Evolutionary conservation across 2,113 vertebrate genomes (phyloP).

Genomic region (Cathartes aura): DNA sequence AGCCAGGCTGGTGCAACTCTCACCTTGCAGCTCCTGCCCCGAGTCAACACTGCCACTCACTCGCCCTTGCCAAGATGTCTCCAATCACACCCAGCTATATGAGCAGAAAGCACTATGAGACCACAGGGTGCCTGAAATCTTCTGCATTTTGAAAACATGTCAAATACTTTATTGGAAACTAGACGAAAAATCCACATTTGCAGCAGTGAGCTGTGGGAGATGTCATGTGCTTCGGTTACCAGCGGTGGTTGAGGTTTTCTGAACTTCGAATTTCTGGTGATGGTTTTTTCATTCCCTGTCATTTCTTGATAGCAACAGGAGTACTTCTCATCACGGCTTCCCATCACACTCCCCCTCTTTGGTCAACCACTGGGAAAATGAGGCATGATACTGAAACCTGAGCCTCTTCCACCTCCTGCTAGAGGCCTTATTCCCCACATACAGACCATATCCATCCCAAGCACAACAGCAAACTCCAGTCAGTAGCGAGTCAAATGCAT

Average conservation of each 20-base stretch:
- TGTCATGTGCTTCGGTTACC: rapidly evolving
- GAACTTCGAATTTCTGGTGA: neutral
- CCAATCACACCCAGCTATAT: neutral
- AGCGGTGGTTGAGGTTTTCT: neutral
- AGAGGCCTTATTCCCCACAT: neutral
- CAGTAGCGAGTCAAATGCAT: neutral
- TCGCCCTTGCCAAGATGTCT: neutral
- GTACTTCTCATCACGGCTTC: neutral
- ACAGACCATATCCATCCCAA: neutral
- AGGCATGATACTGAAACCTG: neutral
- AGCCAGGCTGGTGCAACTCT: neutral
- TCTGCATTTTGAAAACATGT: neutral
- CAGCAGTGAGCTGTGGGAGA: neutral
- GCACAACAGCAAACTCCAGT: neutral
- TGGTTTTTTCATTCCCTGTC: neutral
- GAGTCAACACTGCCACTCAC: neutral
- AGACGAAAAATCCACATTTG: neutral
- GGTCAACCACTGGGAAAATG: neutral
- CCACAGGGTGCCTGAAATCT: neutral
- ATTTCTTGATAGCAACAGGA: neutral
- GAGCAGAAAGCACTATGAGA: neutral
- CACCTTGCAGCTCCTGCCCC: neutral
- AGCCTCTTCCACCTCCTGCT: neutral
- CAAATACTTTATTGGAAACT: neutral
- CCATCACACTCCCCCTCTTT: neutral